These are phyloP conservation scores for Dissostichus mawsoni DNA, from an alignment of 2,113 vertebrate species.

Conservation along the genomic window DNA sequence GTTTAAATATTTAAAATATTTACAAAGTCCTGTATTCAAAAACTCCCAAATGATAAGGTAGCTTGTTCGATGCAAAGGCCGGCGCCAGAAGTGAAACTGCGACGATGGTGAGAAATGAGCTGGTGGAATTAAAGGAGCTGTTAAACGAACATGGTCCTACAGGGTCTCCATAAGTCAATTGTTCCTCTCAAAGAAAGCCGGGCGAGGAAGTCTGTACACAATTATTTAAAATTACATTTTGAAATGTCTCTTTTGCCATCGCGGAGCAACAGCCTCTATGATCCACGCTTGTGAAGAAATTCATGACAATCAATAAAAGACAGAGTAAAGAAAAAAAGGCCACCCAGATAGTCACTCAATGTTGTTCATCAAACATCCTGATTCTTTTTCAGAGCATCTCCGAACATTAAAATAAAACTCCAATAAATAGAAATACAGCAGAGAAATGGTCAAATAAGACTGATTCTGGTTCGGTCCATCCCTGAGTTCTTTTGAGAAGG, in stretches of 20 bases:
- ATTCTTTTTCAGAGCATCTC: constrained; percentile 72
- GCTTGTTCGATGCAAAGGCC: constrained; percentile 64
- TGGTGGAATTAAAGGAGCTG: constrained; percentile 75
- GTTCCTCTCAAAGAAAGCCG: constrained; percentile 61
- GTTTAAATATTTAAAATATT: constrained; percentile 98
- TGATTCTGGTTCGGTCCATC: constrained; percentile 81
- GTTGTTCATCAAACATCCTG: constrained; percentile 69
- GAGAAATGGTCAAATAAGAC: constrained; percentile 83
- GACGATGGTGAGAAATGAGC: constrained; percentile 75
- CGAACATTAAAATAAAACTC: constrained; percentile 75
- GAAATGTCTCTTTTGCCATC: constrained; percentile 71
- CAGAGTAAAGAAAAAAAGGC: constrained; percentile 68
- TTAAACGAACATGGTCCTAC: constrained; percentile 71
- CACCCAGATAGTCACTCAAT: constrained; percentile 64
- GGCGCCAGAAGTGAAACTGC: constrained; percentile 62
- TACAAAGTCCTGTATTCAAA: constrained; percentile 91
- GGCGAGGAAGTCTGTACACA: constrained; percentile 71
- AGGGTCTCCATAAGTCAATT: constrained; percentile 57
- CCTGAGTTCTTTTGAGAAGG: constrained; percentile 79
- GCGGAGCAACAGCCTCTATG: constrained; percentile 53
- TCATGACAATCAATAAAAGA: constrained; percentile 72
- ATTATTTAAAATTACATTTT: constrained; percentile 76
- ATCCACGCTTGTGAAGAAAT: constrained; percentile 65
- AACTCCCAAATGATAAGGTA: constrained; percentile 82
- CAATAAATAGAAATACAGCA: constrained; percentile 88